These are phyloP conservation scores for Nomada fabriciana DNA, from an alignment of 2,888 invertebrate species.

Conservation along the genomic window DNA sequence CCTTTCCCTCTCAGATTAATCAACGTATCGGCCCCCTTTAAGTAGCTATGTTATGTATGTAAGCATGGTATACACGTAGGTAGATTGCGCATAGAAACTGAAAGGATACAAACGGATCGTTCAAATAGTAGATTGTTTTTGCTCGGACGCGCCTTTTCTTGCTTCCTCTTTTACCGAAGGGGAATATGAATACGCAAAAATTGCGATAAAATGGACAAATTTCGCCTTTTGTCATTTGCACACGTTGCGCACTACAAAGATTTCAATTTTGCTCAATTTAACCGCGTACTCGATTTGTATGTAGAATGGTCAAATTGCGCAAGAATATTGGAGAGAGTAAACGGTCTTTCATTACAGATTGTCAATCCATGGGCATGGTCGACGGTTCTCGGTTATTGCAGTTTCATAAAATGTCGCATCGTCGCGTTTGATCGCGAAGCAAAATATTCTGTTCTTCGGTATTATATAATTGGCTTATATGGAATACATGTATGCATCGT, in stretches of 20 bases:
- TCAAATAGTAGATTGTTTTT: too few relatives aligned
- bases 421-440: too few relatives aligned
- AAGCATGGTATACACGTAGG: too few relatives aligned
- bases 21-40: not conserved
- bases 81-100: too few relatives aligned
- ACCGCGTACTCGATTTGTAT: too few relatives aligned
- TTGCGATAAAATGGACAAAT: too few relatives aligned
- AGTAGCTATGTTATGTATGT: too few relatives aligned
- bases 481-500: not conserved
- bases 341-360: not conserved
- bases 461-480: constrained; percentile 29
- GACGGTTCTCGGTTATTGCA: not conserved
- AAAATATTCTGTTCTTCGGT: not conserved
- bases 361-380: constrained; percentile 2
- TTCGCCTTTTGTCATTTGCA: too few relatives aligned
- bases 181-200: too few relatives aligned
- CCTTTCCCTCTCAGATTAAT: not conserved
- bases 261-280: not conserved
- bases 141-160: too few relatives aligned
- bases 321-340: not conserved
- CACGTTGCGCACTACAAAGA: not conserved
- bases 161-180: too few relatives aligned
- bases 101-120: too few relatives aligned
- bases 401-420: not conserved
- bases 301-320: constrained; percentile 4